phyloP scores from a whole-genome alignment of 2,113 vertebrate species.

The Zapornia atra region DNA sequence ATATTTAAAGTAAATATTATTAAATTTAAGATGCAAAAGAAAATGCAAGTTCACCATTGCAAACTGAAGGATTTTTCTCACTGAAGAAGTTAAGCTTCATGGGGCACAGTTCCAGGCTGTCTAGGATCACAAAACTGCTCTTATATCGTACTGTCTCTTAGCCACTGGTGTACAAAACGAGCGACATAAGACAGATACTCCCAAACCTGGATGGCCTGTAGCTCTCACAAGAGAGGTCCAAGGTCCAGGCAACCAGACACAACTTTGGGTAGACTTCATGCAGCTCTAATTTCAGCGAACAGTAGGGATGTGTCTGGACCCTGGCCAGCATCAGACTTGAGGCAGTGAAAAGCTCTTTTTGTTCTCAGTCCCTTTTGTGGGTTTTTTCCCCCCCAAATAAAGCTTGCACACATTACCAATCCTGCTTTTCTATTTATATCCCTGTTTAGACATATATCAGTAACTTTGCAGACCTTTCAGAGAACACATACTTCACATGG shows the following conservation, averaged over 20 bases:
- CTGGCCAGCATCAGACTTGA: not conserved
- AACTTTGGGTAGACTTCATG: not conserved
- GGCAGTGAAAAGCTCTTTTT: slow-evolving; percentile 1
- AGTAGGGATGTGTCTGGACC: not conserved
- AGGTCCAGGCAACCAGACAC: not conserved
- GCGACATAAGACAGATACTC: not conserved
- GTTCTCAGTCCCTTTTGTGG: not conserved
- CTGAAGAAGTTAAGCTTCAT: not conserved
- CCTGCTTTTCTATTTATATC: not conserved
- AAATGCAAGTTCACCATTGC: not conserved
- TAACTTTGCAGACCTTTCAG: not conserved
- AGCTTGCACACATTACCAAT: not conserved
- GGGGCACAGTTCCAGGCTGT: not conserved
- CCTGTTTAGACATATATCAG: not conserved
- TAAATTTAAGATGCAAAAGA: not conserved
- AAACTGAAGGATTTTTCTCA: not conserved
- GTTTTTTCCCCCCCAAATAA: not conserved
- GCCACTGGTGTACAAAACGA: not conserved
- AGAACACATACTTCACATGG: not conserved
- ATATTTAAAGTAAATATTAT: not conserved
- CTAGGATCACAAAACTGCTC: not conserved
- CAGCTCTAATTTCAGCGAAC: not conserved
- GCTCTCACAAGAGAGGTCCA: not conserved
- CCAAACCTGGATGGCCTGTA: not conserved
- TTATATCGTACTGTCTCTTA: accelerated